These are phyloP conservation scores for Nibea albiflora DNA, from an alignment of 2,113 vertebrate species.

Conservation along the genomic window DNA sequence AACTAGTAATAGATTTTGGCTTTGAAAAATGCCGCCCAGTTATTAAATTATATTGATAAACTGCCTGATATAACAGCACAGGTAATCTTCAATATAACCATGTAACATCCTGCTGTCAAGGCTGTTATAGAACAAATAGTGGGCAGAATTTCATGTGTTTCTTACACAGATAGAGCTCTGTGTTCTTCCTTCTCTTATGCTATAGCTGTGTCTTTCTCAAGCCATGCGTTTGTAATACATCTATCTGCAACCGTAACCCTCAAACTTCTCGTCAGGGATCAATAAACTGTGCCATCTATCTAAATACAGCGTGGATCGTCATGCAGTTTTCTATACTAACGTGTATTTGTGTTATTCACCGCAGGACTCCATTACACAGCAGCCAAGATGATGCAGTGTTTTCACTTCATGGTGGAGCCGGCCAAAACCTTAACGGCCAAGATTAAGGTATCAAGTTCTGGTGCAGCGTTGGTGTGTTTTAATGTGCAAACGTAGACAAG, in stretches of 20 bases:
- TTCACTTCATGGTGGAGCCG: slow-evolving; percentile 85
- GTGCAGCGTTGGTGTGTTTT: slow-evolving; percentile 13
- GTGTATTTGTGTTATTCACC: slow-evolving; percentile 21
- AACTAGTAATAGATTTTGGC: too few species aligned
- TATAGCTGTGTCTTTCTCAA: too few species aligned
- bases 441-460: slow-evolving; percentile 77
- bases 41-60: not conserved
- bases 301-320: not conserved
- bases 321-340: not conserved
- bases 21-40: too few species aligned
- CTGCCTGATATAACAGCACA: not conserved
- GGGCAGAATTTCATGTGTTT: too few species aligned
- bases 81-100: not conserved
- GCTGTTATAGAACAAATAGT: not conserved
- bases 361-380: slow-evolving; percentile 29
- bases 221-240: too few species aligned
- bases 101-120: not conserved
- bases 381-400: slow-evolving; percentile 84
- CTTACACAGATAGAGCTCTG: too few species aligned
- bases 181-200: too few species aligned
- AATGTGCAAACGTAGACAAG: slow-evolving; percentile 31
- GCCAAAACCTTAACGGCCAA: slow-evolving; percentile 82
- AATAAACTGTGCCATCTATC: too few species aligned
- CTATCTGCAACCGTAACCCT: too few species aligned
- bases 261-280: too few species aligned